These are phyloP conservation scores for Drosophila saltans DNA, from an alignment of 1,140 invertebrate genomes.

Conservation along the genomic window DNA sequence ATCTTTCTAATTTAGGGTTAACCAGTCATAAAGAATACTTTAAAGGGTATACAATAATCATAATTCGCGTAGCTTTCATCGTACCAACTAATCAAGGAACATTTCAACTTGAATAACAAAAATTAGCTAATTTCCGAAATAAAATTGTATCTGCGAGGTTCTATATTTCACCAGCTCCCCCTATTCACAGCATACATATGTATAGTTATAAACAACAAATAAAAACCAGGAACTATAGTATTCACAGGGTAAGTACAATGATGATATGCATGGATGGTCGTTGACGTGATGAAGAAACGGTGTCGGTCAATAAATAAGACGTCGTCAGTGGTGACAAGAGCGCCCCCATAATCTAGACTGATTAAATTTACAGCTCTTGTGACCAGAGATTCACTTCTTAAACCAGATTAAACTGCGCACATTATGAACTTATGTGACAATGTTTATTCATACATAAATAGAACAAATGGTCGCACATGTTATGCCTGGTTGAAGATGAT, in stretches of 20 bases:
- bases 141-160: no score
- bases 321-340: conserved; percentile 35
- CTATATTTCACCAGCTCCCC: no score
- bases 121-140: no score
- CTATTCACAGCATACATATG: not conserved
- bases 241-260: conserved; percentile 8
- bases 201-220: conserved; percentile 40
- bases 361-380: conserved; percentile 66
- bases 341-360: conserved; percentile 50
- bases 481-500: not conserved
- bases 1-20: no score
- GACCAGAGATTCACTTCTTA: conserved; percentile 39
- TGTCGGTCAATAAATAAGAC: conserved; percentile 52
- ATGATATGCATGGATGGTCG: conserved; percentile 25
- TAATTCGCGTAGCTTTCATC: no score
- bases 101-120: no score
- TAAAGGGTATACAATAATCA: no score
- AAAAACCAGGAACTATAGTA: conserved; percentile 25
- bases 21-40: no score
- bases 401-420: conserved; percentile 31
- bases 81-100: no score
- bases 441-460: conserved; percentile 77
- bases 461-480: conserved; percentile 17
- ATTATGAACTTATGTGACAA: conserved; percentile 30
- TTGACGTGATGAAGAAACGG: conserved; percentile 28